Evolutionary conservation across 2,888 invertebrate genomes (phyloP), one percentile per base, ranked within the genome.

Genomic region (Rhingia campestris): DNA sequence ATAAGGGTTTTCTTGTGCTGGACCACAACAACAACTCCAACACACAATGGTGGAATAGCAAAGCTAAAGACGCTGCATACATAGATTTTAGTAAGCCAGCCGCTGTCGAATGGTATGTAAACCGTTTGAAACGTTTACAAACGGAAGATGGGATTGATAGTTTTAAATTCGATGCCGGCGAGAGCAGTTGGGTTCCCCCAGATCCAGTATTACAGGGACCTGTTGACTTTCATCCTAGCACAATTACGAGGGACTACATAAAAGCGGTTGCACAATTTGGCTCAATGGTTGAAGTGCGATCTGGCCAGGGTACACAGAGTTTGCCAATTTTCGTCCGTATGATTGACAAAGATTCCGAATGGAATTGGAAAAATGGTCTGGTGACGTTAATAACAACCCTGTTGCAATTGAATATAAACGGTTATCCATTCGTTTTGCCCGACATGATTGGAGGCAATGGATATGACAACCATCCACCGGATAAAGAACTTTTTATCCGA

Each of bases 151-250:
- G 94, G 0, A 93, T 96, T 37, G 94, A 95, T 86, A 94, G 94
- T 80, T 96, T 95, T 87, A 96, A 96, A 90, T 96, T 96, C 87
- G 95, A 96, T 90, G 96, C 96, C 3, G 96, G 96, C 4, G 96
- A 96, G 90, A 89, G 92, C 0, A 93, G 93, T 72, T 95, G 94
- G 93, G 87, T 93, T 6, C 94, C 94, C 0, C 90, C 92, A 73
- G 91, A 94, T 86, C 92, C 95, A 0, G 91, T 93, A 0, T 91
- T 95, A 39, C 93, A 91, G 43, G 94, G 93, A 0, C 91, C 93
- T 49, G 89, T 91, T 1, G 92, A 94, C 37, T 80, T 88, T 37
- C 87, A 88, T n/a, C 91, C 91, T 3, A 88, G 88, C 53, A 88
- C 88, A 90, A 92, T 92, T 51, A 93, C 93, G 0, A 88, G 88